Evolutionary conservation across 2,888 invertebrate genomes (phyloP).

Genomic region (Ligdia adustata): DNA sequence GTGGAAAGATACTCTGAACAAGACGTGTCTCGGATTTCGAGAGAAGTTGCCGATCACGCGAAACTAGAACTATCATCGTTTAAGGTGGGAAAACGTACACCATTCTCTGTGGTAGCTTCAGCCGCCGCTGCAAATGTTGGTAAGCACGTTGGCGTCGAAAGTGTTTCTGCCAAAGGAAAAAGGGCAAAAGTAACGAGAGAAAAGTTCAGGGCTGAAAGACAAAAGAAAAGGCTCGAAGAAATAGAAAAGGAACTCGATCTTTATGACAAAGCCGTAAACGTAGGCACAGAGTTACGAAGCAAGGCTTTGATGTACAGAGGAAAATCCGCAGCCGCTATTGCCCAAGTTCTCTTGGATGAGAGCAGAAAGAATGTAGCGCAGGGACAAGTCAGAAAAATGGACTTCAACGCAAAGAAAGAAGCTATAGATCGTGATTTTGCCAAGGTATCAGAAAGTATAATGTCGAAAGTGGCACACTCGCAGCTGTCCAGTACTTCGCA

Average conservation of each 20-base stretch:
- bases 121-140: slow-evolving; percentile 85
- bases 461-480: slow-evolving; percentile 47
- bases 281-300: slow-evolving; percentile 79
- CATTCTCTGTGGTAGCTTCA: slow-evolving; percentile 85
- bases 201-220: slow-evolving; percentile 65
- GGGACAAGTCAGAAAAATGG: slow-evolving; percentile 56
- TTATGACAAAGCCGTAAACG: slow-evolving; percentile 71
- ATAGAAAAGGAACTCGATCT: slow-evolving; percentile 65
- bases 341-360: slow-evolving; percentile 85
- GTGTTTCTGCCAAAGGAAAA: slow-evolving; percentile 72
- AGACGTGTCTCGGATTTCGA: slow-evolving; percentile 87
- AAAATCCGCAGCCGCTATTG: slow-evolving; percentile 90
- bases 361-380: slow-evolving; percentile 81
- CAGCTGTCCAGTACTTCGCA: slow-evolving; percentile 47
- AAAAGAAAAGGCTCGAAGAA: slow-evolving; percentile 75
- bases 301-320: slow-evolving; percentile 86
- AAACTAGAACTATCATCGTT: slow-evolving; percentile 86
- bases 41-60: slow-evolving; percentile 87
- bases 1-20: slow-evolving; percentile 87
- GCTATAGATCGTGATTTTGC: slow-evolving; percentile 50
- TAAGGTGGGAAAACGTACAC: slow-evolving; percentile 84
- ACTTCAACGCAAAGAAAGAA: slow-evolving; percentile 53
- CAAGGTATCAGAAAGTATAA: slow-evolving; percentile 48
- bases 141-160: slow-evolving; percentile 85
- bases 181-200: slow-evolving; percentile 74